Evolutionary conservation across 2,113 vertebrate genomes (phyloP).

Genomic region (Onychostruthus taczanowskii): DNA sequence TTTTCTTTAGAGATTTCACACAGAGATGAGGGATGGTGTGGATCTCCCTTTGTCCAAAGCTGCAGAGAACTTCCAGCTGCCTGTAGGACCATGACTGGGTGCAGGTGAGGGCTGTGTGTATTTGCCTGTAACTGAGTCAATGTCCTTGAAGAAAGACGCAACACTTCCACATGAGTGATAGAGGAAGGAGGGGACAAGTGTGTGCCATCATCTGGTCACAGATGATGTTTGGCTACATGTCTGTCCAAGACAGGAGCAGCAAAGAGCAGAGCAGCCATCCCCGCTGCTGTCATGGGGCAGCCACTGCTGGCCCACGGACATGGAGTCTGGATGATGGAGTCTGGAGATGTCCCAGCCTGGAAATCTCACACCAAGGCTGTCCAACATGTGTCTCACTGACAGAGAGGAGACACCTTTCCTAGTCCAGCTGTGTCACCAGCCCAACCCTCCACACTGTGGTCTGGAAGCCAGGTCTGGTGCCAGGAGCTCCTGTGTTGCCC

Average conservation of each 20-base stretch:
- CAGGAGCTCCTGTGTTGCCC: background rate
- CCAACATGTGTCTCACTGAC: background rate
- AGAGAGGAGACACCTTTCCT: background rate
- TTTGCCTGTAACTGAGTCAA: background rate
- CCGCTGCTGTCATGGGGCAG: fast-evolving
- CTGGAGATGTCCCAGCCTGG: no score
- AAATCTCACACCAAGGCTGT: background rate
- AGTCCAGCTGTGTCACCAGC: background rate
- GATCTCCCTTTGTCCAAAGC: background rate
- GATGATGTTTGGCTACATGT: background rate
- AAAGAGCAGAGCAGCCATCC: background rate
- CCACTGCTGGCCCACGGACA: no score
- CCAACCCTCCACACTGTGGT: background rate
- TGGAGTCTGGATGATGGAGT: no score
- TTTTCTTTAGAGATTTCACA: background rate
- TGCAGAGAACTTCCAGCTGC: background rate
- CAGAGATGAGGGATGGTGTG: background rate
- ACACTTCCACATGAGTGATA: background rate
- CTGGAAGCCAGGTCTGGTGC: background rate
- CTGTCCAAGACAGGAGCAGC: background rate
- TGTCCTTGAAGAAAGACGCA: background rate
- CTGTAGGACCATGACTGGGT: background rate
- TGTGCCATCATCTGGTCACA: no score
- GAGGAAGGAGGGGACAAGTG: background rate
- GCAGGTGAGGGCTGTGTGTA: no score